A percentile compares a stretch with the other conserved stretches of the same genome.
phyloP scores from a whole-genome alignment of 1,140 invertebrate genomes.

The Adoxophyes honmai region DNA sequence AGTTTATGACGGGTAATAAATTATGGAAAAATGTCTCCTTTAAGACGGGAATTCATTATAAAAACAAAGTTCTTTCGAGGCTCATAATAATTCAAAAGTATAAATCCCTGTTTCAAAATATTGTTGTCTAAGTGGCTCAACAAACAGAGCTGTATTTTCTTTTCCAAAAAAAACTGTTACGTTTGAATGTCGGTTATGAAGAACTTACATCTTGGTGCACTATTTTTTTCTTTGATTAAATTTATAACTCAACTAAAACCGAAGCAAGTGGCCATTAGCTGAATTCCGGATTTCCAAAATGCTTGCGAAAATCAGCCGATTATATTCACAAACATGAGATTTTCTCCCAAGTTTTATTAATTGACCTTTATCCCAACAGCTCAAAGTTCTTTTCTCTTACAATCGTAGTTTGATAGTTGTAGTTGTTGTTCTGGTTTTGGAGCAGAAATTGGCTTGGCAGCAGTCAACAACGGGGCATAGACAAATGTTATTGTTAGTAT shows the following conservation, averaged over 20 bases:
- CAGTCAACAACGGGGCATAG: slow-evolving; percentile 22
- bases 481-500: slow-evolving; percentile 56
- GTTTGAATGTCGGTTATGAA: too few relatives aligned
- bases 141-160: too few relatives aligned
- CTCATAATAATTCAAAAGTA: neutral
- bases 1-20: slow-evolving; percentile 26
- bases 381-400: neutral
- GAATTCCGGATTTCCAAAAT: neutral
- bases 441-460: slow-evolving; percentile 1
- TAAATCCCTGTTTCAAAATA: neutral
- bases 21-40: slow-evolving; percentile 17
- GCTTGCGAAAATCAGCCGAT: neutral
- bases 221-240: neutral
- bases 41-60: slow-evolving; percentile 13
- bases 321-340: neutral
- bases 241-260: neutral
- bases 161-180: too few relatives aligned
- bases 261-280: slow-evolving; percentile 1
- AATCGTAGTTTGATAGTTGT: neutral
- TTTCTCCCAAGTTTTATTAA: neutral
- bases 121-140: too few relatives aligned
- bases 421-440: neutral
- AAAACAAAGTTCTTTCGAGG: neutral
- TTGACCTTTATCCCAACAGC: neutral
- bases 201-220: too few relatives aligned